These are phyloP conservation scores for Lindbergichthys nudifrons DNA, from an alignment of 2,797 vertebrate genomes.

Conservation along the genomic window DNA sequence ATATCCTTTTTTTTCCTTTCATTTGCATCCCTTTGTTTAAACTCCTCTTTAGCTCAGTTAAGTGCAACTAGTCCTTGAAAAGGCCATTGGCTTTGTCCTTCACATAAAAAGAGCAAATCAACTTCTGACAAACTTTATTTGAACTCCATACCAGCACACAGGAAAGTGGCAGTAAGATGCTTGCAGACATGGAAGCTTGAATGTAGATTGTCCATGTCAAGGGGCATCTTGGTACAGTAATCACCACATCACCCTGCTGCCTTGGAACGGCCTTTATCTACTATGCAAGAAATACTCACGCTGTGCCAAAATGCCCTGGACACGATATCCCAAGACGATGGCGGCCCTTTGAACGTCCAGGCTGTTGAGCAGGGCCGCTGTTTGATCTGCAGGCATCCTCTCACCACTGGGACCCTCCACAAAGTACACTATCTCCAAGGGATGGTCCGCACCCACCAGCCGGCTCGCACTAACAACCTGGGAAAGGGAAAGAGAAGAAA, in stretches of 20 bases:
- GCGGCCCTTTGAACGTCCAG: constrained; percentile 95
- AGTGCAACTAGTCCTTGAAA: background rate
- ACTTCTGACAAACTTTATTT: too few relatives aligned
- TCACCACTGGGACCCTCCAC: constrained; percentile 91
- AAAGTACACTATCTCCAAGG: constrained; percentile 95
- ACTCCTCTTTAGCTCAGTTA: background rate
- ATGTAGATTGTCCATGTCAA: background rate
- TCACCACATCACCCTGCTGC: constrained; percentile 1
- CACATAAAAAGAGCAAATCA: background rate
- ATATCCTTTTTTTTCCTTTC: background rate
- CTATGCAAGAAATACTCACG: constrained; percentile 85
- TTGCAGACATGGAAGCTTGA: background rate
- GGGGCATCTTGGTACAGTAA: background rate
- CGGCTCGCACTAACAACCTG: constrained; percentile 92
- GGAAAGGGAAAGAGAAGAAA: background rate
- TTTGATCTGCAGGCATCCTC: constrained; percentile 88
- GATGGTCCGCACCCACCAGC: constrained; percentile 87
- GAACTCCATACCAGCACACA: background rate
- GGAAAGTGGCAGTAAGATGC: background rate
- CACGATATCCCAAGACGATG: constrained; percentile 95
- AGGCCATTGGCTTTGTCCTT: background rate
- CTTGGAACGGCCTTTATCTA: constrained; percentile 1
- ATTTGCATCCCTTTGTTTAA: background rate
- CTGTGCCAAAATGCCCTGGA: constrained; percentile 93
- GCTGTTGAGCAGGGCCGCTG: constrained; percentile 91